Percentiles rank a stretch among this genome's conserved stretches.
Conservation (phyloP, 1,140 invertebrate genomes). For the Frieseomelitta varia region DNA sequence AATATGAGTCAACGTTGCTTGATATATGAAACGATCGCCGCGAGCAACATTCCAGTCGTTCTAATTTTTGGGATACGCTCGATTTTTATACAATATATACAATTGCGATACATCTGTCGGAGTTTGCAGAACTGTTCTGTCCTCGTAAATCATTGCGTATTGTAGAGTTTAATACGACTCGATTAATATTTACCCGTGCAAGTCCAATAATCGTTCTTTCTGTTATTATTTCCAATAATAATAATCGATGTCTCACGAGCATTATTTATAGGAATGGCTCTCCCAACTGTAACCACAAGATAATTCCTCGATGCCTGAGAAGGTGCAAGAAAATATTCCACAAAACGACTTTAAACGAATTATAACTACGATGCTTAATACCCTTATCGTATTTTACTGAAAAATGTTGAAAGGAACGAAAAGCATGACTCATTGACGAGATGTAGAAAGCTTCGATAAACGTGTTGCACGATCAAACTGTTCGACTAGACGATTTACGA, state of each 20-base stretch:
- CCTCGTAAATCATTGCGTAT: neutral
- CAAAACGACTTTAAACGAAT: neutral
- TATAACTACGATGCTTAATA: neutral
- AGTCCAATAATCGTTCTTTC: neutral
- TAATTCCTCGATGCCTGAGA: neutral
- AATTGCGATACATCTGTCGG: neutral
- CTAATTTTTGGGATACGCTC: neutral
- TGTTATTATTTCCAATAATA: neutral
- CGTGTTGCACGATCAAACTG: no score
- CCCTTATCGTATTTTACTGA: neutral
- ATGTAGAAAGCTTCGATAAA: no score
- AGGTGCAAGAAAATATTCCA: neutral
- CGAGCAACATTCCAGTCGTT: neutral
- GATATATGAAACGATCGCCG: conserved; percentile 26
- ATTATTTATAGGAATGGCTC: neutral
- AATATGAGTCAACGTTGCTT: conserved; percentile 13
- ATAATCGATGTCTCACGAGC: neutral
- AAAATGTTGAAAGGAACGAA: neutral
- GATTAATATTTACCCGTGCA: neutral
- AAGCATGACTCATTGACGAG: neutral
- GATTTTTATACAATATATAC: neutral
- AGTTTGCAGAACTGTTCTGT: neutral
- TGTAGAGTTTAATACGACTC: neutral
- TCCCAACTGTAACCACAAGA: neutral
- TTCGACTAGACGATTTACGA: neutral